Percentiles rank a stretch among this genome's conserved stretches.
phyloP scores from a whole-genome alignment of 1,140 invertebrate genomes.

The Apolygus lucorum region DNA sequence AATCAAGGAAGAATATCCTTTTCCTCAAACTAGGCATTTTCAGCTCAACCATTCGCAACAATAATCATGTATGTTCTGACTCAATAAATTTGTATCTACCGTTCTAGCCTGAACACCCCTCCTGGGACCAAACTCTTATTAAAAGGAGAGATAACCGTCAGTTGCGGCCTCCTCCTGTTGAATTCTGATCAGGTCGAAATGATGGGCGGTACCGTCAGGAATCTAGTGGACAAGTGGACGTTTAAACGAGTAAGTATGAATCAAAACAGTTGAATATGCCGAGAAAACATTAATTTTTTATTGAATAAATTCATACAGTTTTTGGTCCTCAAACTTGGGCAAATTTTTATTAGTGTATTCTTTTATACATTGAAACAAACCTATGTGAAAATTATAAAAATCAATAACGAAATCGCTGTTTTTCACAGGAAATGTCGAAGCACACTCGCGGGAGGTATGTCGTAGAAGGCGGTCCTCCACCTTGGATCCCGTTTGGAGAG shows the following conservation, averaged over 20 bases:
- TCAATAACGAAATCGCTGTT: no score
- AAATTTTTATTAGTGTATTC: no score
- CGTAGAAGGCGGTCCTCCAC: slow-evolving; percentile 67
- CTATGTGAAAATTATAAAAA: no score
- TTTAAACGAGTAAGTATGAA: slow-evolving; percentile 56
- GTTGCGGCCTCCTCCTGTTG: slow-evolving; percentile 64
- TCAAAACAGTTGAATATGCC: no score
- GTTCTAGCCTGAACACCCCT: slow-evolving; percentile 50
- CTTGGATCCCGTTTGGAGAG: slow-evolving; percentile 85
- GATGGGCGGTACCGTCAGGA: slow-evolving; percentile 71
- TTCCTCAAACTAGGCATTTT: no score
- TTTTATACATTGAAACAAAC: no score
- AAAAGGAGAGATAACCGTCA: slow-evolving; percentile 45
- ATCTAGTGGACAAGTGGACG: slow-evolving; percentile 82
- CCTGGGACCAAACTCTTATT: slow-evolving; percentile 64
- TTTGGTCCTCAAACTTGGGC: no score
- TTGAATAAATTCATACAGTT: no score
- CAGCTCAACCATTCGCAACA: no score
- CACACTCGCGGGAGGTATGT: slow-evolving; percentile 51
- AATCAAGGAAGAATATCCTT: no score
- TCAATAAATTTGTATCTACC: not conserved
- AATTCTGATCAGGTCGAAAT: slow-evolving; percentile 54
- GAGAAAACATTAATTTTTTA: no score
- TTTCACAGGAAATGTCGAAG: slow-evolving; percentile 56
- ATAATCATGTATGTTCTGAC: no score